Evolutionary conservation across 1,140 invertebrate species (phyloP).

Genomic region (Hycleus cichorii): DNA sequence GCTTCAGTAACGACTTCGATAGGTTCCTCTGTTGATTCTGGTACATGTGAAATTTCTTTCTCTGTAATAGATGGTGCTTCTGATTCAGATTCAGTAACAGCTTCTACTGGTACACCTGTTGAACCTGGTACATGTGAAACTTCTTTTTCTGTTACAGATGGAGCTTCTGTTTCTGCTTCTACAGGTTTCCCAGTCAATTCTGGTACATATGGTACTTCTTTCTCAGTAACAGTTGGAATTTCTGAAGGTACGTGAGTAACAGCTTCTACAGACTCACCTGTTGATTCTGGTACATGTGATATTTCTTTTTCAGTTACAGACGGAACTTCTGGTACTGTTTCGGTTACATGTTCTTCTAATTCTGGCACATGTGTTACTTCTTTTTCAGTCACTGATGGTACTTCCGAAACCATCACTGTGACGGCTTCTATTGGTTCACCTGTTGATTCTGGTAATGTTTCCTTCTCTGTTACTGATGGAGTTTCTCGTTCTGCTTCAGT

Average conservation of each 20-base stretch:
- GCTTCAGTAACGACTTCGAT: background rate
- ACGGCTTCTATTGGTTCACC: background rate
- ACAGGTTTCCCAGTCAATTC: background rate
- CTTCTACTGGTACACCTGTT: background rate
- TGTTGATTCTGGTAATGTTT: no score
- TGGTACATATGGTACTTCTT: background rate
- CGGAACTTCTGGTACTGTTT: background rate
- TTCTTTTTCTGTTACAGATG: conserved; percentile 5
- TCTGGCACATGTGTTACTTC: background rate
- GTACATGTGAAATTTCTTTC: background rate
- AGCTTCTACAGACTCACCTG: background rate
- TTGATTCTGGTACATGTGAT: background rate
- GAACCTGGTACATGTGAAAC: conserved; percentile 4
- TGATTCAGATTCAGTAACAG: background rate
- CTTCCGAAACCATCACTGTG: background rate
- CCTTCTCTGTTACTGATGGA: no score
- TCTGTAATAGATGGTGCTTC: background rate
- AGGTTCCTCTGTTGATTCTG: background rate
- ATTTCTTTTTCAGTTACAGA: background rate
- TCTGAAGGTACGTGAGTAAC: background rate
- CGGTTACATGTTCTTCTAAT: no score
- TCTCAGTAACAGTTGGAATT: background rate
- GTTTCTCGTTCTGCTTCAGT: no score
- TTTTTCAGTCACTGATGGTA: background rate
- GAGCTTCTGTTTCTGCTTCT: background rate